Evolutionary conservation across 1,140 invertebrate genomes (phyloP).

Genomic region (Gerris buenoi): DNA sequence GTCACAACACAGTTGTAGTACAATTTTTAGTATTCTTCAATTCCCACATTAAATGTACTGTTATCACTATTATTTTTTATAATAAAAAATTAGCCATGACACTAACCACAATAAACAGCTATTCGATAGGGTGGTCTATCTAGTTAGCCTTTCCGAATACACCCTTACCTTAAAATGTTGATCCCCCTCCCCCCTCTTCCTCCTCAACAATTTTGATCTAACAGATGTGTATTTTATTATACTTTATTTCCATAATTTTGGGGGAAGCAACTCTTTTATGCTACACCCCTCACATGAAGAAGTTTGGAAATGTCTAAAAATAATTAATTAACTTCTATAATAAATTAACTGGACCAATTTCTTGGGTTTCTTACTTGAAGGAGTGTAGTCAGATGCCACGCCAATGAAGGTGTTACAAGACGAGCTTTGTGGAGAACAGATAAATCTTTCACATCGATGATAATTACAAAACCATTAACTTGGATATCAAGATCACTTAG

Average conservation of each 20-base stretch:
- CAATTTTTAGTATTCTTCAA: too few species aligned
- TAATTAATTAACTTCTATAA: not conserved
- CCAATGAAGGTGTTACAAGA: slow-evolving; percentile 30
- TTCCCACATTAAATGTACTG: too few species aligned
- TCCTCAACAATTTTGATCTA: too few species aligned
- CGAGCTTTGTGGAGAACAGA: slow-evolving; percentile 31
- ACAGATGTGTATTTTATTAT: too few species aligned
- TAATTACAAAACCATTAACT: slow-evolving; percentile 30
- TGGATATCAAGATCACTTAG: slow-evolving; percentile 32
- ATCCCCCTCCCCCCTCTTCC: too few species aligned
- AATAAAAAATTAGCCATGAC: too few species aligned
- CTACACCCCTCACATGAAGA: not conserved
- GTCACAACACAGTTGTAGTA: too few species aligned
- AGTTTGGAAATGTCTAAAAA: not conserved
- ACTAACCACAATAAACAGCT: too few species aligned
- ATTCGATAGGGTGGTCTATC: too few species aligned
- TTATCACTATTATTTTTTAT: too few species aligned
- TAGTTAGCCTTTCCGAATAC: too few species aligned
- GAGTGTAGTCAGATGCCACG: slow-evolving; percentile 20
- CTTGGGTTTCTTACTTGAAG: slow-evolving; percentile 23
- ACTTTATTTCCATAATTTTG: not conserved
- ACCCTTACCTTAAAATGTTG: too few species aligned
- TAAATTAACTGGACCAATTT: not conserved
- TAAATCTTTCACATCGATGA: slow-evolving; percentile 34
- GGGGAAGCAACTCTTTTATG: not conserved